A percentile compares a stretch with the other conserved stretches of the same genome.
phyloP scores from a whole-genome alignment of 2,797 vertebrate species.

The Sebastiscus tertius region DNA sequence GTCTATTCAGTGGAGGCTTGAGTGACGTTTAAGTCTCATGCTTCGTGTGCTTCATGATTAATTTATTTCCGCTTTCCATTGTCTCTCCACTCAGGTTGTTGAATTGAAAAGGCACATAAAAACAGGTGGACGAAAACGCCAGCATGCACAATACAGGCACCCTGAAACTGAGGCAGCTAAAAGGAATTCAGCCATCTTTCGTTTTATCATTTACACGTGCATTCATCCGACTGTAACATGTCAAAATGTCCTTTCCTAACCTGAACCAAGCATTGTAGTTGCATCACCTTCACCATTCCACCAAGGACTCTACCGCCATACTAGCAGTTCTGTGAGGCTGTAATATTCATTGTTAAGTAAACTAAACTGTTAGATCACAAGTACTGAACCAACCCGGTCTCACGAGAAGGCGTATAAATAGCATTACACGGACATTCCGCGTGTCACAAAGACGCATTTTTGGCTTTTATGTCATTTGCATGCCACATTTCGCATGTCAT shows the following conservation, averaged over 20 bases:
- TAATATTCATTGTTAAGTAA: not conserved
- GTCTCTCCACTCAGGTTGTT: no score
- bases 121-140: not conserved
- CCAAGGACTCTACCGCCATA: not conserved
- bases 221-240: not conserved
- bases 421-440: no score
- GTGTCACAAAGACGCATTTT: accelerated
- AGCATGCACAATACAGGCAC: not conserved
- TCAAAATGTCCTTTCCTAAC: not conserved
- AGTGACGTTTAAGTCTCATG: not conserved
- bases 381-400: no score
- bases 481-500: no score
- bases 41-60: no score
- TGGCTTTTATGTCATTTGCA: no score
- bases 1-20: not conserved
- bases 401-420: no score
- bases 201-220: not conserved
- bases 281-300: not conserved
- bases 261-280: not conserved
- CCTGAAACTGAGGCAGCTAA: not conserved
- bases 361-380: not conserved
- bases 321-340: not conserved
- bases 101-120: not conserved
- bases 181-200: not conserved
- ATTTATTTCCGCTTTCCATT: no score